phyloP scores from a whole-genome alignment of 2,113 vertebrate genomes.

The Lipophrys pholis region DNA sequence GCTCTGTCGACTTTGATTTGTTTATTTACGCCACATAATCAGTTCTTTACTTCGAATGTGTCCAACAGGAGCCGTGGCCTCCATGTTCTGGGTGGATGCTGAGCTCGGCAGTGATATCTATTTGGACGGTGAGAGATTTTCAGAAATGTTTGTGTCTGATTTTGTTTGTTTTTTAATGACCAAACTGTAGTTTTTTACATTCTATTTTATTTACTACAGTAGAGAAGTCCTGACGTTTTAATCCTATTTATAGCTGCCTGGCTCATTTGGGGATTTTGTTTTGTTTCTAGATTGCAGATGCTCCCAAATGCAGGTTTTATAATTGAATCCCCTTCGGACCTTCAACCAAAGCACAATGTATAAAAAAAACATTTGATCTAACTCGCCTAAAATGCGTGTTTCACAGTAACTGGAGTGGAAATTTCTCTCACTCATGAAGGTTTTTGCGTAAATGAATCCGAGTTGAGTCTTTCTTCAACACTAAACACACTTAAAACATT shows the following conservation, averaged over 20 bases:
- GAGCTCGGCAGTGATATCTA: slow-evolving; percentile 97
- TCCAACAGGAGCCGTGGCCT: slow-evolving; percentile 91
- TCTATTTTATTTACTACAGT: no score
- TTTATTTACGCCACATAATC: no score
- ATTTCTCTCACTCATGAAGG: slow-evolving; percentile 11
- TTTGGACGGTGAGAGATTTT: slow-evolving; percentile 90
- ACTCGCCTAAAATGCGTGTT: slow-evolving; percentile 1
- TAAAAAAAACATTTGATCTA: neutral
- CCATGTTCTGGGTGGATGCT: slow-evolving; percentile 98
- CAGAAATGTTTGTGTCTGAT: neutral
- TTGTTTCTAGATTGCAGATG: neutral
- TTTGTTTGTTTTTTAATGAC: neutral
- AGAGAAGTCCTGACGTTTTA: no score
- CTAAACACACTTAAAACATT: no score
- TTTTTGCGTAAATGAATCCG: no score
- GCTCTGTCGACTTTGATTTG: no score
- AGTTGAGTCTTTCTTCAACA: no score
- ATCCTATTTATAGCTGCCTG: no score
- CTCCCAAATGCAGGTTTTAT: neutral
- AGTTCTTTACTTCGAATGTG: no score
- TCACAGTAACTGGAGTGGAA: neutral
- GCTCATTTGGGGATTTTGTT: neutral
- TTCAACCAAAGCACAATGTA: neutral
- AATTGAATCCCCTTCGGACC: neutral
- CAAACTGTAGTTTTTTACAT: no score